Conservation (phyloP, 2,113 vertebrate genomes). For the Pelvicachromis taeniatus region DNA sequence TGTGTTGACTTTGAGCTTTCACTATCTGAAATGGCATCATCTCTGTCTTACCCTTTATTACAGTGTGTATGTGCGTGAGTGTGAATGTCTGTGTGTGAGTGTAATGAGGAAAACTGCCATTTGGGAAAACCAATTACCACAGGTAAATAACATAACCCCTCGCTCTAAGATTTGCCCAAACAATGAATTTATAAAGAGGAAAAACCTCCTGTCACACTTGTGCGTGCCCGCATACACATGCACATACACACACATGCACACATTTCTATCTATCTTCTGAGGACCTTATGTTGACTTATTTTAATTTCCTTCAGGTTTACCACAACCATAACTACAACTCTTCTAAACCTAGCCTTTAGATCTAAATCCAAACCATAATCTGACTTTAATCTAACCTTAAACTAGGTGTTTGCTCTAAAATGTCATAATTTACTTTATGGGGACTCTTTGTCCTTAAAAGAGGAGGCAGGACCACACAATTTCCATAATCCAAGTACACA, state of each 20-base stretch:
- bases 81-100: not conserved
- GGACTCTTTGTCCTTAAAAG: not conserved
- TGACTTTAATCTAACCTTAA: not conserved
- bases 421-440: not conserved
- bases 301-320: not conserved
- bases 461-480: not conserved
- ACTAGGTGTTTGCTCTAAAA: not conserved
- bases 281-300: not conserved
- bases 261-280: not conserved
- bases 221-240: not conserved
- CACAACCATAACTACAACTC: not conserved
- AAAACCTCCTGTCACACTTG: not conserved
- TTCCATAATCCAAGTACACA: not conserved
- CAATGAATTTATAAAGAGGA: constrained; percentile 9
- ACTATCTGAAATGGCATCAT: constrained; percentile 45
- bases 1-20: not conserved
- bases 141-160: constrained; percentile 55
- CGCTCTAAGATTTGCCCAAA: constrained; percentile 17
- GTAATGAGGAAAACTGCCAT: constrained; percentile 29
- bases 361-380: not conserved
- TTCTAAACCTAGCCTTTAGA: not conserved
- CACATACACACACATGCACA: not conserved
- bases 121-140: constrained; percentile 58
- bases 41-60: constrained; percentile 10
- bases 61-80: not conserved